Evolutionary conservation across 1,140 invertebrate genomes (phyloP).

Genomic region (Druon quercuslanigerum): DNA sequence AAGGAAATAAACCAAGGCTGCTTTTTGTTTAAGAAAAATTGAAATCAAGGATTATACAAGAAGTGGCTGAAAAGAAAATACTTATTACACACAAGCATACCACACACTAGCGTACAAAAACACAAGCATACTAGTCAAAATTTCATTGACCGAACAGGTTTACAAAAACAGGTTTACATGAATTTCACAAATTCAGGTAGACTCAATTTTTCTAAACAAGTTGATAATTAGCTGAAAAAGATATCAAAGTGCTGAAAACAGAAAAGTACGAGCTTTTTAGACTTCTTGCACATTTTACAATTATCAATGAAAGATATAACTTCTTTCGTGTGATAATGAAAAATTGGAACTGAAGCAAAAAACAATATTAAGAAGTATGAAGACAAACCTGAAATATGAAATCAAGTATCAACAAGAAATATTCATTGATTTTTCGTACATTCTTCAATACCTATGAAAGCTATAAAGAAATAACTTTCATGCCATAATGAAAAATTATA

Average conservation of each 20-base stretch:
- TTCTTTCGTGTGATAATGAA: background rate
- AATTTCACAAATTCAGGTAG: background rate
- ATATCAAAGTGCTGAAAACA: background rate
- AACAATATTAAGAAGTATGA: too few relatives aligned
- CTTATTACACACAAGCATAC: background rate
- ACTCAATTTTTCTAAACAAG: slow-evolving; percentile 1
- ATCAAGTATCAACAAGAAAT: too few relatives aligned
- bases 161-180: background rate
- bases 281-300: background rate
- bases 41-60: background rate
- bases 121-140: background rate
- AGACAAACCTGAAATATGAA: too few relatives aligned
- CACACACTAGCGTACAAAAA: background rate
- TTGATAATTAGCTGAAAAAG: background rate
- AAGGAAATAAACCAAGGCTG: background rate
- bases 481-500: background rate
- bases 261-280: background rate
- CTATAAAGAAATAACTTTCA: background rate
- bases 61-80: background rate
- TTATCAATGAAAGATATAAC: background rate
- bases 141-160: background rate
- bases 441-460: background rate
- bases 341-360: background rate
- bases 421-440: background rate
- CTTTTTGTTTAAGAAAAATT: background rate